A percentile compares a stretch with the other conserved stretches of the same genome.
Conservation (phyloP, 92 coral and sea anemone genomes). For the Actinernus sp. region DNA sequence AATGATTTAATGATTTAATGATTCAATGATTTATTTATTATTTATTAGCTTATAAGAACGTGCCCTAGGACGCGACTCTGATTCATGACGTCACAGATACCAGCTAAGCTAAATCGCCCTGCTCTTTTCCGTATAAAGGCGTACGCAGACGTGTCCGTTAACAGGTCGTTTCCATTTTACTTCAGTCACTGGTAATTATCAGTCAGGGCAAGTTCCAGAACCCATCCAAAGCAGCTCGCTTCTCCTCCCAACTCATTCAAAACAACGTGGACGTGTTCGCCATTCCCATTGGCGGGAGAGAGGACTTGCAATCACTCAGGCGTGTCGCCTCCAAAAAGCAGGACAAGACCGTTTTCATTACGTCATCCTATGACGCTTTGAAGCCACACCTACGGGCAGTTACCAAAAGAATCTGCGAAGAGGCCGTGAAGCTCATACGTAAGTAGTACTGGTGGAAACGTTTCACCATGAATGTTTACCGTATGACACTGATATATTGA, state of each 20-base stretch:
- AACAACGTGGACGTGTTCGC: constrained; percentile 51
- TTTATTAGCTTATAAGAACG: no score
- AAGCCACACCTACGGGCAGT: constrained; percentile 55
- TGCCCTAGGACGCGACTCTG: no score
- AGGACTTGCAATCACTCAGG: constrained; percentile 53
- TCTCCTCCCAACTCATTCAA: constrained; percentile 25
- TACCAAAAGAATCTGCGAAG: constrained; percentile 56
- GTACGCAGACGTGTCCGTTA: no score
- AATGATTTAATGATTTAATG: no score
- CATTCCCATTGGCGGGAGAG: constrained; percentile 50
- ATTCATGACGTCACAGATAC: no score
- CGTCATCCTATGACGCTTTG: constrained; percentile 67
- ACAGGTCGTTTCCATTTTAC: no score
- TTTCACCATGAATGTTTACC: no score
- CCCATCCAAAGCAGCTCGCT: constrained; percentile 25
- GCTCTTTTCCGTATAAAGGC: no score
- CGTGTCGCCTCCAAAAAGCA: constrained; percentile 55
- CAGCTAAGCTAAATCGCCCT: no score
- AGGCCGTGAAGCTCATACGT: constrained; percentile 43
- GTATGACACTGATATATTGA: no score
- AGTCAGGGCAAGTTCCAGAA: constrained; percentile 52
- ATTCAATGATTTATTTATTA: no score
- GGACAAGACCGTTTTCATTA: constrained; percentile 67
- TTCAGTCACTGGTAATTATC: constrained; percentile 57
- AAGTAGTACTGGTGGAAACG: background rate